Conservation (phyloP, 2,888 invertebrate species). For the Yponomeuta sedellus region DNA sequence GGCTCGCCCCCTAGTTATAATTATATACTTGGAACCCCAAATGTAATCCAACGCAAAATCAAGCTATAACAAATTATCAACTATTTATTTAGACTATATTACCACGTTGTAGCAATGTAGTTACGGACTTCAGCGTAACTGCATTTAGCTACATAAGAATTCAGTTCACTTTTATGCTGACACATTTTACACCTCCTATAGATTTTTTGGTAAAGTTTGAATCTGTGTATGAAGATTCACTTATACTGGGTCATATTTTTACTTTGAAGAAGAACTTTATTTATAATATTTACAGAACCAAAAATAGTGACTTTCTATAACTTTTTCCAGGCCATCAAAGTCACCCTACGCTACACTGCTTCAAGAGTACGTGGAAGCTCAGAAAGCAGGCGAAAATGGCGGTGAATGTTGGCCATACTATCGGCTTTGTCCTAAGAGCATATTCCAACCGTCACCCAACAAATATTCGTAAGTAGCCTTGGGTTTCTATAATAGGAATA, state of each 20-base stretch:
- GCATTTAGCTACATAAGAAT: not conserved
- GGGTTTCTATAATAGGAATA: not conserved
- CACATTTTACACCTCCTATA: not conserved
- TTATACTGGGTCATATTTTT: no score
- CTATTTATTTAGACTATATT: no score
- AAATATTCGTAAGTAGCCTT: conserved; percentile 64
- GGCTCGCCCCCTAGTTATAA: no score
- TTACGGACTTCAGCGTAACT: no score
- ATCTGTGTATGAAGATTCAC: no score
- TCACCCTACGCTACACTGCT: conserved; percentile 86
- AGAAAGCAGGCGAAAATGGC: conserved; percentile 82
- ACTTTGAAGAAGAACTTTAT: no score
- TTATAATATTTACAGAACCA: no score
- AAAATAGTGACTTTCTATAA: not conserved
- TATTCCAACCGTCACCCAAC: conserved; percentile 77
- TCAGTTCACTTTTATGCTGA: not conserved
- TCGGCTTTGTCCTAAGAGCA: conserved; percentile 87
- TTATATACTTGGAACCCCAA: no score
- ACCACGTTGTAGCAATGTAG: no score
- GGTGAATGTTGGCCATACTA: conserved; percentile 93
- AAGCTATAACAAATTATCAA: no score
- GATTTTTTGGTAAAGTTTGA: not conserved
- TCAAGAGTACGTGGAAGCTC: conserved; percentile 87
- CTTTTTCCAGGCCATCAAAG: conserved; percentile 81
- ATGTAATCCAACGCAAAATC: no score